Evolutionary conservation across 2,797 vertebrate species (phyloP), one percentile per base, ranked within the genome.

Genomic region (Chiroxiphia lanceolata): DNA sequence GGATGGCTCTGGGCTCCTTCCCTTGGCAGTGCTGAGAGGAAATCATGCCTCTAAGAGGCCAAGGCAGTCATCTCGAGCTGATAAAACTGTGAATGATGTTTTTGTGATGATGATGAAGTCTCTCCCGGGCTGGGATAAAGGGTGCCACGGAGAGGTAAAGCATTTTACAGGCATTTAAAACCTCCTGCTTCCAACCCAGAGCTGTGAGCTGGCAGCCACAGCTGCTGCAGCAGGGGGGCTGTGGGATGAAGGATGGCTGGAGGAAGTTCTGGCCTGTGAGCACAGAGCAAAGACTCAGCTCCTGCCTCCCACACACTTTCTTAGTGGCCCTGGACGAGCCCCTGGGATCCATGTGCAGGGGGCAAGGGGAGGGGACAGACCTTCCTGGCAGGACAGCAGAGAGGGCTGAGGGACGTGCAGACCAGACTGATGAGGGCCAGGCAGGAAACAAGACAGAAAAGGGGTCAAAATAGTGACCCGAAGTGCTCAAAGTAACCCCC

Each of bases 91-190:
- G 79, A 85, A 89, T 93, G 67, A 92, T 91, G 70, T 38, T 89
- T 94, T 89, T 16, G 81, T 85, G 93, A 90, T 92, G 69, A 84
- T 83, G 90, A 90, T 89, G 86, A 94, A 93, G 44, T 40, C 88
- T 71, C 50, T 8, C 31, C 25, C 47, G 70, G n/a, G 77, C 59
- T 31, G 51, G 44, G 54, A 63, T 29, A 60, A 88, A 89, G 88
- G 51, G 67, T 88, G 83, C 83, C 81, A 95, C 0, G 0, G 68
- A 89, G 87, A 94, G 92, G 94, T 90, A 40, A 94, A 87, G 78
- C 11, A 15, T 70, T 94, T 56, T 51, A 54, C 77, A 53, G 81
- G 67, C 84, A 89, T 50, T 47, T 85, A 89, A 92, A 82, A 87
- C 33, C 83, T 86, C 51, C 85, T 61, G 72, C 67, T 87, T 69